A percentile compares a stretch with the other conserved stretches of the same genome.
Evolutionary conservation across 1,140 invertebrate species (phyloP).

Genomic region (Drosophila navojoa): DNA sequence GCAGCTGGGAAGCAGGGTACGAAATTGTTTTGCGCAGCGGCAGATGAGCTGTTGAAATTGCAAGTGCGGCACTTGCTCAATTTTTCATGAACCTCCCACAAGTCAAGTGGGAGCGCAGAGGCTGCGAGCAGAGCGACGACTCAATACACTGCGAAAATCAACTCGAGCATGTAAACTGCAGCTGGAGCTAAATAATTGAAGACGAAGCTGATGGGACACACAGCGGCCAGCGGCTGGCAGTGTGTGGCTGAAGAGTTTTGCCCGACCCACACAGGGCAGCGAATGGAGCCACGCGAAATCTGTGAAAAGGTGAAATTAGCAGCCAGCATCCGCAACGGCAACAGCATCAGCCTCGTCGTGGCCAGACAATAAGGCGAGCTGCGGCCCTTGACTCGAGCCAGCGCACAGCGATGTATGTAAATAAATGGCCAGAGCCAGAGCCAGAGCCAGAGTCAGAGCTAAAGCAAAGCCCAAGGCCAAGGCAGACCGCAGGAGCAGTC

Average conservation of each 20-base stretch:
- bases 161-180: neutral
- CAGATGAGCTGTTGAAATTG: constrained; percentile 80
- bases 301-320: constrained; percentile 80
- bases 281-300: constrained; percentile 47
- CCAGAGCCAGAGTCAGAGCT: constrained; percentile 28
- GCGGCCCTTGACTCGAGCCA: constrained; percentile 68
- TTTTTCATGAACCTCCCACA: constrained; percentile 81
- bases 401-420: constrained; percentile 66
- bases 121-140: neutral
- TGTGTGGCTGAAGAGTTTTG: neutral
- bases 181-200: neutral
- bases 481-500: constrained; percentile 35
- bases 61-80: constrained; percentile 81
- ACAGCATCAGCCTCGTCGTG: constrained; percentile 44
- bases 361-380: constrained; percentile 77
- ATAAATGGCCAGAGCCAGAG: constrained; percentile 74
- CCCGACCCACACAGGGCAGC: constrained; percentile 58
- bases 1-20: constrained; percentile 55
- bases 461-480: constrained; percentile 74
- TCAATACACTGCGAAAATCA: constrained; percentile 1
- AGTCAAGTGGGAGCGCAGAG: constrained; percentile 22
- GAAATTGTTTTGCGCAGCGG: constrained; percentile 71
- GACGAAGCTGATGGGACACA: neutral
- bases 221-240: neutral
- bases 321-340: constrained; percentile 38